phyloP scores from a whole-genome alignment of 2,113 vertebrate genomes.

The Platichthys flesus region DNA sequence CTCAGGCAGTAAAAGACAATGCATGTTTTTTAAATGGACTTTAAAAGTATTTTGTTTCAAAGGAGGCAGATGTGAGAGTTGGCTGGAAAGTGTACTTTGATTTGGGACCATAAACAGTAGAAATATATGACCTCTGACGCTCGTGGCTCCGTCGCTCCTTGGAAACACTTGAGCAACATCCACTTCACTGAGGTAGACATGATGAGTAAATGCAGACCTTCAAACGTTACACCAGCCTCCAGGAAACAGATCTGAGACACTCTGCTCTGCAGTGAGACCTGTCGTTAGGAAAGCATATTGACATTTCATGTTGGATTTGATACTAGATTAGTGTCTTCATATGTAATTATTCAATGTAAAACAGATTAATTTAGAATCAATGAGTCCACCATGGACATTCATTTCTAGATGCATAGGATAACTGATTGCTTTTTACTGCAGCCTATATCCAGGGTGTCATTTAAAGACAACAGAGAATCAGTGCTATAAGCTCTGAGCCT shows the following conservation, averaged over 20 bases:
- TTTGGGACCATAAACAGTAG: conserved; percentile 17
- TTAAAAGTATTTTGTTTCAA: conserved; percentile 69
- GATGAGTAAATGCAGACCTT: not conserved
- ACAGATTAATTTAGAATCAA: not conserved
- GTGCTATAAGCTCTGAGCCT: too few relatives aligned
- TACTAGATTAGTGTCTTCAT: too few relatives aligned
- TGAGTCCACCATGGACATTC: too few relatives aligned
- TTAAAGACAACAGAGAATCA: too few relatives aligned
- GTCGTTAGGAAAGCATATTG: not conserved
- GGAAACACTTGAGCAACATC: not conserved
- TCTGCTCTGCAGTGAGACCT: not conserved
- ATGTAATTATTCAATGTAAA: too few relatives aligned
- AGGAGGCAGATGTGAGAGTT: conserved; percentile 31
- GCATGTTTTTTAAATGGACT: conserved; percentile 73
- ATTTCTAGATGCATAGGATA: too few relatives aligned
- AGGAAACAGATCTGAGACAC: not conserved
- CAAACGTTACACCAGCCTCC: not conserved
- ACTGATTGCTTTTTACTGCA: too few relatives aligned
- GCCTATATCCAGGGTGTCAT: too few relatives aligned
- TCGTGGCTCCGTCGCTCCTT: not conserved
- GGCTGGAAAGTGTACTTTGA: conserved; percentile 6
- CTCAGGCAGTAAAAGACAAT: conserved; percentile 66
- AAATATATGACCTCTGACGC: conserved; percentile 1
- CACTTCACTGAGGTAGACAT: not conserved
- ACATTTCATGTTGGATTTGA: too few relatives aligned